Evolutionary conservation across 2,113 vertebrate species (phyloP), one percentile per base, ranked within the genome.

Genomic region (Paramisgurnus dabryanus): DNA sequence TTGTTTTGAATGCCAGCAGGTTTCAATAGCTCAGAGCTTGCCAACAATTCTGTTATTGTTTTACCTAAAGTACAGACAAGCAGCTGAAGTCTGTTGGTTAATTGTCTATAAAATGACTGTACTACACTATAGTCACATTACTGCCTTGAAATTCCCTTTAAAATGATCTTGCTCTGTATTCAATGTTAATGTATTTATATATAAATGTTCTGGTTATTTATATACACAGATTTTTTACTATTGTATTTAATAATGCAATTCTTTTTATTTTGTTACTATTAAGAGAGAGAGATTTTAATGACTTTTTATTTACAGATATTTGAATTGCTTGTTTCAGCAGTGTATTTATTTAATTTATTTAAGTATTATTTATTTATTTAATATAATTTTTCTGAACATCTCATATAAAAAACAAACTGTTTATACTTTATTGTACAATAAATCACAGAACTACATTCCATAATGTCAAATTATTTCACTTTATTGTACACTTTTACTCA

Each of bases 301-400:
- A 47, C 45, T 39, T 64, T 34, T 58, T 43, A 5, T 69, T 53
- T 66, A 47, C 18, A 63, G 27, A 83, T 77, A 83, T 66, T 81
- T 83, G 67, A 86, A 86, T 85, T 67, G 73, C n/a, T 60, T 76
- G 7, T 55, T 8, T 6, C 45, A 9, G 11, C 22, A 8, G 67
- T 50, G 4, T 15, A 5, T 80, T 22, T 78, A 43, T 64, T 58
- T 47, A 47, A 18, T 55, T 73, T 61, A 15, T 66, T 63, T 13
- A 47, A 8, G 7, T 47, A 47, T 10, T 61, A 53, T n/a, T 9
- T 57, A 60, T 2, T 67, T 0, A 67, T 67, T 66, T 57, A 83
- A 82, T 88, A 90, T 91, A 90, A 91, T 91, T 90, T 78, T 71
- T 85, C 45, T 6, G 5, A 8, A 47, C 45, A 86, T 88, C 90